These are phyloP conservation scores for Polia nebulosa DNA, from an alignment of 2,888 invertebrate genomes.

Conservation along the genomic window DNA sequence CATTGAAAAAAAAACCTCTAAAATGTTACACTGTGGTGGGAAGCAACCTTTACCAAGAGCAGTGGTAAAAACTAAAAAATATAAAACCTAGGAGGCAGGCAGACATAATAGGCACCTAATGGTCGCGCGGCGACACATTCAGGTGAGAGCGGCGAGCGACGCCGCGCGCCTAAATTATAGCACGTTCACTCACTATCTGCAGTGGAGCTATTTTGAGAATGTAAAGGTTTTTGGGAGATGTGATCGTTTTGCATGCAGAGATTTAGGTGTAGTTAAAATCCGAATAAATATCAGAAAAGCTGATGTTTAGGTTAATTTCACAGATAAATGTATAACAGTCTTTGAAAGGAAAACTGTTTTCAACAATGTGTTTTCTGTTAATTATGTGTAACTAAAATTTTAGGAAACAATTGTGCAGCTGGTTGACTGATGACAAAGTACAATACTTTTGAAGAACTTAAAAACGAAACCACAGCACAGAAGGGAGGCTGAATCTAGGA, in stretches of 20 bases:
- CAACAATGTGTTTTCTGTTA: no score
- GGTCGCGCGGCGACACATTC: constrained; percentile 84
- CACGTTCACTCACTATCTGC: constrained; percentile 29
- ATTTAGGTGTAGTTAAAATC: no score
- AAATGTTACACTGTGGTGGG: constrained; percentile 29
- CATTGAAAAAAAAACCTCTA: not conserved
- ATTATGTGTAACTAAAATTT: no score
- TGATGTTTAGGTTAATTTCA: no score
- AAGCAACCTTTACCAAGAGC: constrained; percentile 35
- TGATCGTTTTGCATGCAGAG: not conserved
- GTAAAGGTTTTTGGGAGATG: not conserved
- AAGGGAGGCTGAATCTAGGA: no score
- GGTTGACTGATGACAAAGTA: no score
- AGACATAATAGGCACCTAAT: constrained; percentile 88
- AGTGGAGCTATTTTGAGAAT: constrained; percentile 15
- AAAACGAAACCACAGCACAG: no score
- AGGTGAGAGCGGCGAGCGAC: constrained; percentile 73
- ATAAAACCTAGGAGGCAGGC: constrained; percentile 63
- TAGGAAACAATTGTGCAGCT: no score
- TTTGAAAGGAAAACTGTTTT: no score
- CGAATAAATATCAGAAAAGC: no score
- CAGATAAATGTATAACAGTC: no score
- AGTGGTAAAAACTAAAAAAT: constrained; percentile 62
- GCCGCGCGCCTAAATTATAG: constrained; percentile 47
- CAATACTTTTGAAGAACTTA: no score